These are phyloP conservation scores for Enteromius afrohamiltoni DNA, from an alignment of 2,797 vertebrate species.

Conservation along the genomic window DNA sequence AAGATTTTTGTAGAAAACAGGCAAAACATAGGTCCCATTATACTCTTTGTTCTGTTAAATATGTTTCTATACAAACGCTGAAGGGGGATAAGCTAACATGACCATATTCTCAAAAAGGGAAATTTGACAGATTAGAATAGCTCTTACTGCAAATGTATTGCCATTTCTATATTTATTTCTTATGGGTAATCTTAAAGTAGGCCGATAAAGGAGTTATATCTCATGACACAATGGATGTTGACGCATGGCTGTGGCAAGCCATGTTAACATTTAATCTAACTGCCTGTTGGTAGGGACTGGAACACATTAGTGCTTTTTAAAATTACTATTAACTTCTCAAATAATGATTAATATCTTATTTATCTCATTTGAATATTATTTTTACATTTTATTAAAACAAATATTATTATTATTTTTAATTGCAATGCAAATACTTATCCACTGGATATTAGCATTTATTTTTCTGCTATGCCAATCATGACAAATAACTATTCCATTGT, in stretches of 20 bases:
- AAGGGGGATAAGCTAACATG: too few species aligned
- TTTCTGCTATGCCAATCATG: neutral
- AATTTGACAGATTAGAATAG: neutral
- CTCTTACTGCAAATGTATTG: neutral
- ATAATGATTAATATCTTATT: neutral
- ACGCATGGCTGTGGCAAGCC: constrained; percentile 18
- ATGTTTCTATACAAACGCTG: constrained; percentile 2
- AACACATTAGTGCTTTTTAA: neutral
- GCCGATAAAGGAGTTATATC: neutral
- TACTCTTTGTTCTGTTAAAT: constrained; percentile 3
- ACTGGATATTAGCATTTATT: too few species aligned
- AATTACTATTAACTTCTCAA: neutral
- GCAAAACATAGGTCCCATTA: neutral
- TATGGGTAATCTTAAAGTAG: neutral
- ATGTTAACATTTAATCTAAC: neutral
- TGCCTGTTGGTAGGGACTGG: neutral
- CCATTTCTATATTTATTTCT: neutral
- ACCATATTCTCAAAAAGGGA: neutral
- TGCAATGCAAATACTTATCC: neutral
- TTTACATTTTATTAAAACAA: neutral
- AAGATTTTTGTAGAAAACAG: neutral
- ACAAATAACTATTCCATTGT: neutral
- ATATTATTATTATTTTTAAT: neutral
- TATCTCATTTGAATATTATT: neutral
- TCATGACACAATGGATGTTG: constrained; percentile 16